Base-by-base conservation (phyloP, 2,888 invertebrate species). In the Erebia ligea region DNA sequence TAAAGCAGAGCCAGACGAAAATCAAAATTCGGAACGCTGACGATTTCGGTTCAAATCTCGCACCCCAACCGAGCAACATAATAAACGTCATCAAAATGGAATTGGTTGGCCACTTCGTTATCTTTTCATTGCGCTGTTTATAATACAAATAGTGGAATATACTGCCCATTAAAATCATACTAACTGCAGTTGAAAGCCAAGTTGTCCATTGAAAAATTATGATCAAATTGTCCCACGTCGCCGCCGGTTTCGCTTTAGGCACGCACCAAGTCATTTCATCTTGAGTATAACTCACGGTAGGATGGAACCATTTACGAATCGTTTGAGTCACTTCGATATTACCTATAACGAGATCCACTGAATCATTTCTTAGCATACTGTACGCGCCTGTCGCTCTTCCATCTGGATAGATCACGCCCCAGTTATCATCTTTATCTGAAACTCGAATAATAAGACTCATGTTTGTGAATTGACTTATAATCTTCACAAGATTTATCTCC, bases 251-350 rank as follows among this genome's bases (percentile, higher is more conserved):
- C 5, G 94, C 90, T 80, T 82, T 91, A 0, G 92, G 91, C 0
- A 93, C 83, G 64, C 94, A 94, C 85, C 93, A 91, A 0, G 93
- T 93, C 86, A 93, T 92, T 73, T 93, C 93, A 68, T 94, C 94
- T 79, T 94, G 94, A 6, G 89, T 88, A 73, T 93, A 93, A 70
- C 90, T 92, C 5, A 90, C 85, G 0, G 93, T 92, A 0, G 92
- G 89, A 77, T 93, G 81, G 62, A 93, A 93, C 89, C 90, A 92
- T 75, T 86, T 90, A 10, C 94, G 81, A 10, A 91, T 85, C 15
- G 82, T 84, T 76, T 83, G 88, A 1, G 93, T 91, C 0, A 92
- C 92, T 84, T 93, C 92, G 68, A 94, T 88, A 75, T 93, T 92
- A 9, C 94, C 94, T 57, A 93, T 89, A 11, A 93, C 83, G 11